Evolutionary conservation across 2,113 vertebrate species (phyloP), one percentile per base, ranked within the genome.

Genomic region (Anolis sagrei): DNA sequence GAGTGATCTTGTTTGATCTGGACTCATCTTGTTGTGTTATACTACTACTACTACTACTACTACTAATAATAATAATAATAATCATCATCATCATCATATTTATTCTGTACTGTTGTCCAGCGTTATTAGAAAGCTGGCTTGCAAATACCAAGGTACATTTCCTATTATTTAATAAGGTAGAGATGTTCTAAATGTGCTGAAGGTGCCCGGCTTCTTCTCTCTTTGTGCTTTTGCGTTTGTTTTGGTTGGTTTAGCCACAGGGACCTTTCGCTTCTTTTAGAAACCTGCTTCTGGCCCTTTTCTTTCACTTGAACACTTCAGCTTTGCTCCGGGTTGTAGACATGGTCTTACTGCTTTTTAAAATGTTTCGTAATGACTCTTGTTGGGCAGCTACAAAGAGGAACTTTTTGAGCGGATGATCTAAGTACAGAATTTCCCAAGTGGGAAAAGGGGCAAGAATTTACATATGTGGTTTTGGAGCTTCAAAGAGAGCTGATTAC

Each of bases 31-130:
- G n/a, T n/a, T n/a, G n/a, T n/a, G n/a, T n/a, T n/a, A n/a, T n/a
- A n/a, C n/a, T n/a, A n/a, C n/a, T n/a, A n/a, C n/a, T n/a, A n/a
- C n/a, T n/a, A n/a, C n/a, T n/a, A n/a, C n/a, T n/a, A n/a, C n/a
- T n/a, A n/a, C n/a, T n/a, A n/a, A n/a, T n/a, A n/a, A n/a, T n/a
- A n/a, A n/a, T n/a, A n/a, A n/a, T n/a, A n/a, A n/a, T n/a, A n/a
- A n/a, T n/a, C n/a, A n/a, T n/a, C n/a, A n/a, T n/a, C n/a, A n/a
- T n/a, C n/a, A n/a, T n/a, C n/a, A n/a, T n/a, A n/a, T n/a, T n/a
- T n/a, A n/a, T n/a, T 11, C n/a, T 81, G 48, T 0, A 0, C 0
- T 27, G 7, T 77, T 16, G 66, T 81, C 0, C 0, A 73, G 39
- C 79, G 14, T 58, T 29, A 64, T 76, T 75, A 70, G 73, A 54